Conservation (phyloP, 2,113 vertebrate genomes). For the Podocnemis expansa region DNA sequence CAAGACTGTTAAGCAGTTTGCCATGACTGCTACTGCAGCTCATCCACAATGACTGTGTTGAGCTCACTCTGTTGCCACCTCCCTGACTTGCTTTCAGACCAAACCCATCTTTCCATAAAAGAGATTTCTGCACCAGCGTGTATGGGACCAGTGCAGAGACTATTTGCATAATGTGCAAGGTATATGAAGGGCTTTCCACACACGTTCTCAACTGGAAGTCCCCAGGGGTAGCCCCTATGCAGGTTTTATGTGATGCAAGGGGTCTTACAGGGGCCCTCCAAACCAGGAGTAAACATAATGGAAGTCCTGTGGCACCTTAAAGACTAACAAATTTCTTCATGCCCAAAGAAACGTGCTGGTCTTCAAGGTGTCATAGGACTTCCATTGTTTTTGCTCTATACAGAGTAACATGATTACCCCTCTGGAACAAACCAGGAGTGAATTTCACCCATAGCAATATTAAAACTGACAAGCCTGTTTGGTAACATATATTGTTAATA, state of each 20-base stretch:
- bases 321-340: too few relatives aligned
- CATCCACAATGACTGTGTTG: background rate
- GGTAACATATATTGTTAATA: background rate
- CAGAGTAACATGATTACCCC: too few relatives aligned
- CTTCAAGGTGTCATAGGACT: too few relatives aligned
- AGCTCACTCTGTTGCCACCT: rapidly evolving
- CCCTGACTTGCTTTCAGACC: background rate
- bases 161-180: background rate
- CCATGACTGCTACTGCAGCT: background rate
- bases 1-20: background rate
- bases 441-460: background rate
- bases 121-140: background rate
- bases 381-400: too few relatives aligned
- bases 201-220: background rate
- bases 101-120: background rate
- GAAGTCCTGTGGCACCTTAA: too few relatives aligned
- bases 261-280: background rate
- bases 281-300: too few relatives aligned
- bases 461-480: background rate
- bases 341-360: too few relatives aligned
- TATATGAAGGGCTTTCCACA: background rate
- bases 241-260: background rate
- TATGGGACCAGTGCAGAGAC: background rate
- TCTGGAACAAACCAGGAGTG: background rate
- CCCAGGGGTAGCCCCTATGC: rapidly evolving